phyloP scores from a whole-genome alignment of 1,140 invertebrate species.

The Danaus melanippus region DNA sequence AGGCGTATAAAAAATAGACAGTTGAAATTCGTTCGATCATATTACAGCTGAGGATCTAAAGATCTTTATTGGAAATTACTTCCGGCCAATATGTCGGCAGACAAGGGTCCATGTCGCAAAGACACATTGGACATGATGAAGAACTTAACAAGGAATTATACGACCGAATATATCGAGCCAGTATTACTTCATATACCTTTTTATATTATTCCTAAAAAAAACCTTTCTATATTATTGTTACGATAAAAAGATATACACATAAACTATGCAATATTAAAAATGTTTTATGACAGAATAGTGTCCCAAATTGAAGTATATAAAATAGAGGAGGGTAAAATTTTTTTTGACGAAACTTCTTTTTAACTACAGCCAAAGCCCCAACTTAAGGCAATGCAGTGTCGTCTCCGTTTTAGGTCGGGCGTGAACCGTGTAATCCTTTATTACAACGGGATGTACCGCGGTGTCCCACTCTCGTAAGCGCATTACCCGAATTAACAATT shows the following conservation, averaged over 20 bases:
- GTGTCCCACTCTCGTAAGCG: constrained; percentile 61
- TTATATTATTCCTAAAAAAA: too few species aligned
- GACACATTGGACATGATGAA: constrained; percentile 23
- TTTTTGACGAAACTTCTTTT: neutral
- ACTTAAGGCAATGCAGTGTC: neutral
- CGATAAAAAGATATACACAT: too few species aligned
- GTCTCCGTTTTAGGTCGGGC: constrained; percentile 1
- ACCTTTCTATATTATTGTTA: too few species aligned
- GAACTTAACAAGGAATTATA: constrained; percentile 13
- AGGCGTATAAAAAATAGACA: too few species aligned
- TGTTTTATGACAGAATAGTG: too few species aligned
- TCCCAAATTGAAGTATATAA: too few species aligned
- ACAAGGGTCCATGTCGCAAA: constrained; percentile 19
- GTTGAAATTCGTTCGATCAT: constrained; percentile 10
- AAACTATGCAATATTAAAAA: too few species aligned
- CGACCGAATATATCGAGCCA: too few species aligned
- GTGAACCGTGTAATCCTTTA: constrained; percentile 48
- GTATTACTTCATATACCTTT: too few species aligned
- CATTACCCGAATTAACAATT: constrained; percentile 71
- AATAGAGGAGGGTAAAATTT: neutral
- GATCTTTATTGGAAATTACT: constrained; percentile 28
- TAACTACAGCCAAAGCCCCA: constrained; percentile 7
- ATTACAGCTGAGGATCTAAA: constrained; percentile 15
- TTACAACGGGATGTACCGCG: constrained; percentile 36
- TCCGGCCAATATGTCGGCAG: constrained; percentile 26